phyloP scores from a whole-genome alignment of 2,113 vertebrate genomes.

The Hepsetus odoe region DNA sequence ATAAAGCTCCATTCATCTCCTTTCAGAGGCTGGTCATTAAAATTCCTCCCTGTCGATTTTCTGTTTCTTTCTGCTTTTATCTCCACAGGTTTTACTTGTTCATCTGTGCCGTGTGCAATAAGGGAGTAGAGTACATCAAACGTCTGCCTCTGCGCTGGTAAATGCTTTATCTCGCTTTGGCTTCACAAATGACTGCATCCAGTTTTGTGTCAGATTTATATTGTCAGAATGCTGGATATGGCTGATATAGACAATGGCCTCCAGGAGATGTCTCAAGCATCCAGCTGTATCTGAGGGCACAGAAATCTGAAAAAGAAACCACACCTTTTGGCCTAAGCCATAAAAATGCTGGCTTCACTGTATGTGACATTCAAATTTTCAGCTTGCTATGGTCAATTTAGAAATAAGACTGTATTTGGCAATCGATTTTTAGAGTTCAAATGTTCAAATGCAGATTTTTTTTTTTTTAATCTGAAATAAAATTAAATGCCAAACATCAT shows the following conservation, averaged over 20 bases:
- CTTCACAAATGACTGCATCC: background rate
- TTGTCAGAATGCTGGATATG: constrained; percentile 12
- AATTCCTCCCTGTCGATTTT: constrained; percentile 31
- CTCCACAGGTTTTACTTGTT: constrained; percentile 89
- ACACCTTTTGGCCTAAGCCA: background rate
- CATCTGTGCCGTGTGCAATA: constrained; percentile 90
- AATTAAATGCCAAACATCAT: too few relatives aligned
- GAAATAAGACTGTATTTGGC: too few relatives aligned
- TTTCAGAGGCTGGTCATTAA: constrained; percentile 18
- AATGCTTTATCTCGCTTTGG: constrained; percentile 43
- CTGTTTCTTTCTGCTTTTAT: constrained; percentile 1
- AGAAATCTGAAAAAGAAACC: background rate
- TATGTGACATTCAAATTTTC: too few relatives aligned
- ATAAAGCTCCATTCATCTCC: background rate
- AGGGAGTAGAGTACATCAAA: constrained; percentile 89
- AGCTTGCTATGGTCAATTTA: too few relatives aligned
- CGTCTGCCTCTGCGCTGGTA: constrained; percentile 90
- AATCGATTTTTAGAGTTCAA: too few relatives aligned
- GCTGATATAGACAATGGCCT: constrained; percentile 3
- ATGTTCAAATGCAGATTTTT: too few relatives aligned
- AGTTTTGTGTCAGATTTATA: constrained; percentile 25
- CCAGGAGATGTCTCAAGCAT: background rate
- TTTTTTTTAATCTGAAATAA: too few relatives aligned
- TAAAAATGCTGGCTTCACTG: background rate
- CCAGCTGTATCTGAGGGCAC: constrained; percentile 7